A percentile compares a stretch with the other conserved stretches of the same genome.
Evolutionary conservation across 2,797 vertebrate species (phyloP).

Genomic region (Melanotaenia parkinsoni): DNA sequence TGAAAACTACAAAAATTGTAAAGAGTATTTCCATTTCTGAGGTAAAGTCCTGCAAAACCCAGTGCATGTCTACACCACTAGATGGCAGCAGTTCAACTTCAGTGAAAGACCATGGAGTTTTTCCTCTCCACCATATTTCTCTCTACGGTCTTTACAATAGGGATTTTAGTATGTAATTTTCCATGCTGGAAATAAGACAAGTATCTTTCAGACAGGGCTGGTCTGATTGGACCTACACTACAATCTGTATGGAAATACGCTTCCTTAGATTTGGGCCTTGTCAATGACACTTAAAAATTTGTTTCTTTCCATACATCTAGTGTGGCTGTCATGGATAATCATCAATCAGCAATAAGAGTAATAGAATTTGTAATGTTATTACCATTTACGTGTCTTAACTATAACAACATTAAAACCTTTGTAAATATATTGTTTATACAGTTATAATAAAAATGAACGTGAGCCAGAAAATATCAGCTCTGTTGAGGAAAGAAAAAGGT

Average conservation of each 20-base stretch:
- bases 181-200: conserved; percentile 51
- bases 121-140: neutral
- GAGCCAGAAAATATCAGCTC: conserved; percentile 1
- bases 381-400: neutral
- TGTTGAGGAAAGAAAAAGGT: conserved; percentile 5
- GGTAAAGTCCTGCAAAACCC: conserved; percentile 14
- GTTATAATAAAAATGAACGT: neutral
- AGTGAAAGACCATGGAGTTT: conserved; percentile 26
- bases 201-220: conserved; percentile 34
- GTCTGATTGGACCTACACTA: conserved; percentile 26
- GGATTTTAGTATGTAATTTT: conserved; percentile 72
- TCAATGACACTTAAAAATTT: conserved; percentile 23
- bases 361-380: conserved; percentile 25
- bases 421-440: conserved; percentile 6
- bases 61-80: conserved; percentile 73
- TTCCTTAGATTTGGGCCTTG: conserved; percentile 1
- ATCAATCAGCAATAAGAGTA: conserved; percentile 28
- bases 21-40: conserved; percentile 25
- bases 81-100: conserved; percentile 88
- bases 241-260: conserved; percentile 2
- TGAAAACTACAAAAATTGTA: conserved; percentile 37
- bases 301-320: neutral
- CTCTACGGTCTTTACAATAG: conserved; percentile 53
- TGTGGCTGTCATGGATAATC: conserved; percentile 31
- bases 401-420: conserved; percentile 6